Base-by-base conservation (phyloP, 2,113 vertebrate genomes). In the Rhinopomastus cyanomelas region DNA sequence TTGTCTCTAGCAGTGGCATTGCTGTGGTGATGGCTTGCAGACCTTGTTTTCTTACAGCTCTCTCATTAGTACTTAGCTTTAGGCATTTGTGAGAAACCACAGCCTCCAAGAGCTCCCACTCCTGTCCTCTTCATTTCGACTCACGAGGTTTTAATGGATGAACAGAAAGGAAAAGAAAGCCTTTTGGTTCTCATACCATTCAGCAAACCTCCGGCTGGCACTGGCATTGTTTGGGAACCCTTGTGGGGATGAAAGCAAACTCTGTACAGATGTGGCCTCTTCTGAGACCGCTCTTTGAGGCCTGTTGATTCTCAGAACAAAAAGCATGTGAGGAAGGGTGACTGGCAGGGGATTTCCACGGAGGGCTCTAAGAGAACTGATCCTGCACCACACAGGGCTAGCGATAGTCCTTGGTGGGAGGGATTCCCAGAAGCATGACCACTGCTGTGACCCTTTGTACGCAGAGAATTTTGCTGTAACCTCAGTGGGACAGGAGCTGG, bases 191-290 rank as follows among this genome's bases (percentile, higher is more conserved):
- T 88, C 78, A 85, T 77, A 95, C 87, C 64, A 95, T 93, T 95
- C 87, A 96, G 84, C 55, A 82, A 94, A 94, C 67, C 86, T 94
- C 88, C 30, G 26, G 69, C 90, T 96, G 90, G 93, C 83, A 94
- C 29, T 88, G 84, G 87, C 78, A 87, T 93, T 94, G 90, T 96
- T 95, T 93, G 71, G 90, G 88, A 90, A 82, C 75, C 85, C 89
- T 95, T 88, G 61, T 85, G 93, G 78, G 84, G 88, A 92, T 94
- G 86, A 93, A 96, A 96, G 94, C 78, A 95, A 95, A 96, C 44
- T 92, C 83, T 81, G 62, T 87, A 94, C 90, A 94, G 93, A 94
- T 95, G 94, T 90, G 90, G 90, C 86, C 90, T 94, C 93, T 94
- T 94, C 88, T 79, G 46, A 95, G 90, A 26, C 86, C 1, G 19